These are phyloP conservation scores for Lepidocyrtoides sp. DNA, from an alignment of 2,888 invertebrate genomes.

Conservation along the genomic window DNA sequence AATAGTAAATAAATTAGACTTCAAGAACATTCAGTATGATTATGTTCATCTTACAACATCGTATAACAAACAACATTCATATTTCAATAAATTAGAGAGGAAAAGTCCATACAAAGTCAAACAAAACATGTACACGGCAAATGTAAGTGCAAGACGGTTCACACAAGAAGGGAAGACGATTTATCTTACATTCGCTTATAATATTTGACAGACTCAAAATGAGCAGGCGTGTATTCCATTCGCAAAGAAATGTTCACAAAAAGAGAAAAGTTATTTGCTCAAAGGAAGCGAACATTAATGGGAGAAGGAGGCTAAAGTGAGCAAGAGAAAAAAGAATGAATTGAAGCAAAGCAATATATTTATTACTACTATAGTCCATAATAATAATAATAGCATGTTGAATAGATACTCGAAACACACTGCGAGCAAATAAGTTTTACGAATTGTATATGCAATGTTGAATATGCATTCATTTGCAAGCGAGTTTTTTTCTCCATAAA, in stretches of 20 bases:
- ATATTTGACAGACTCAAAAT: constrained; percentile 62
- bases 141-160: not conserved
- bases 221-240: constrained; percentile 61
- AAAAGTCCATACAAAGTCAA: not conserved
- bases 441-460: too few species aligned
- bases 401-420: too few species aligned
- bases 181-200: constrained; percentile 37
- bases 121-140: not conserved
- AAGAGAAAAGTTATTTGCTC: constrained; percentile 58
- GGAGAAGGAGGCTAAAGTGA: constrained; percentile 9
- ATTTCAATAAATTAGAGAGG: not conserved
- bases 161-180: constrained; percentile 38
- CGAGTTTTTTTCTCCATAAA: constrained; percentile 33
- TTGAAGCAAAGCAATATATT: constrained; percentile 18
- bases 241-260: constrained; percentile 7
- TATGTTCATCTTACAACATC: not conserved
- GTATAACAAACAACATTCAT: not conserved
- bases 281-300: constrained; percentile 59
- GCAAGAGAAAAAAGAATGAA: constrained; percentile 6
- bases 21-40: not conserved
- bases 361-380: not conserved
- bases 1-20: not conserved
- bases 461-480: not conserved
- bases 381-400: not conserved
- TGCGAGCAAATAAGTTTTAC: too few species aligned